Evolutionary conservation across 1,140 invertebrate species (phyloP), one percentile per base, ranked within the genome.

Genomic region (Nomia melanderi): DNA sequence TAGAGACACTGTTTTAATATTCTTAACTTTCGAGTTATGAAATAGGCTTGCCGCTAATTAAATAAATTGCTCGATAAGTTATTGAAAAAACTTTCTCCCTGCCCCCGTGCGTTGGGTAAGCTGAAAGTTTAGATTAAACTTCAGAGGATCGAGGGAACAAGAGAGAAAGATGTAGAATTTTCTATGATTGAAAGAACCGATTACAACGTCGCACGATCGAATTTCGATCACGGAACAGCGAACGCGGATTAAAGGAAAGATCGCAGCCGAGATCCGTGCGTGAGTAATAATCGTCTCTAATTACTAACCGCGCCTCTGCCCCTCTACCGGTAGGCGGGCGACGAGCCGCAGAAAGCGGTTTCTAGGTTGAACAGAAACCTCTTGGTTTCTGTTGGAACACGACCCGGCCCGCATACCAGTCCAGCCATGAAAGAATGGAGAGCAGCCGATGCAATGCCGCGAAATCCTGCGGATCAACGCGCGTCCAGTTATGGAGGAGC

Each of bases 401-500:
- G 47, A 78, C 69, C 33, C 87, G 89, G 85, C 86, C 90, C 85
- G 85, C 83, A 90, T 91, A 86, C 77, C 88, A 88, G 81, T 70
- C 87, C 85, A 89, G 77, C 89, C 90, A 90, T 88, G 89, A 91
- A 87, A 87, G 85, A 88, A 88, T 88, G 86, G 87, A 90, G 86
- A 91, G 87, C 84, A 47, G 53, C 57, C 65, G 31, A 53, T 74
- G 29, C 75, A 17, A 44, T 44, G 41, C 47, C 76, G 33, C 59
- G 64, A 78, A 82, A 71, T 70, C 54, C 53, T 23, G 12, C 29
- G 53, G 73, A 50, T 57, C 56, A 7, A 20, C 39, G 11, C 54
- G 36, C 54, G 33, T 25, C 41, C 50, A 47, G 12, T 41, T 71
- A 44, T 11, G 4, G 20, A n/a, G 31, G 14, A 33, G 41, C 54